Base-by-base conservation (phyloP, 2,113 vertebrate species). In the Paramisgurnus dabryanus region DNA sequence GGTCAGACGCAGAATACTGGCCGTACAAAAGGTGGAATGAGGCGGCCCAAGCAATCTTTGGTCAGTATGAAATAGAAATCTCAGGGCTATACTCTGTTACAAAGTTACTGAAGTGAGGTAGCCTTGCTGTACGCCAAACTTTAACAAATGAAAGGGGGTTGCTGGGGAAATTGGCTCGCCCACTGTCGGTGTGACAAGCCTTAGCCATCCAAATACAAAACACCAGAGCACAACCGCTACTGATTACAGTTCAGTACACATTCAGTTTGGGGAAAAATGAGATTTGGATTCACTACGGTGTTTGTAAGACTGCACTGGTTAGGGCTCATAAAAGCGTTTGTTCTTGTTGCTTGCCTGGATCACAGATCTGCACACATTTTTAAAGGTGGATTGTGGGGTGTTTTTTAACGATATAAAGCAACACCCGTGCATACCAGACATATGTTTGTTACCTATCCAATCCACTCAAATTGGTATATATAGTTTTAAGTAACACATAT, bases 21-120 rank as follows among this genome's bases (percentile, higher is more conserved):
- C 93, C 89, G 94, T 92, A 95, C 96, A 96, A 96, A 91, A 98
- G 96, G 96, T 96, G 96, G 96, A 92, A 95, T 93, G 91, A 93
- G 95, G 95, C 95, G 97, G 95, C 94, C 95, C 95, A 96, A 95
- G 95, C 96, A 97, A 96, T 96, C 95, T 95, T 93, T 95, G 94
- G 95, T 95, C 95, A 98, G 95, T 95, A 95, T 93, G 93, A 97
- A 95, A 98, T 95, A 96, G 95, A 95, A 96, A 96, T 96, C 94
- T 95, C 94, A 90, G 92, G 95, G 95, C 95, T 95, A 94, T 95
- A 95, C 93, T 93, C 94, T 95, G 95, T 95, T 75, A 75, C 96
- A 95, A 97, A 97, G 95, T 96, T 95, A 95, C 95, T 95, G 94
- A 93, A 95, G 95, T 95, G 94, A 95, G 95, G 94, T 94, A 92